phyloP scores from a whole-genome alignment of 2,113 vertebrate genomes.

The Myrmecophaga tridactyla region DNA sequence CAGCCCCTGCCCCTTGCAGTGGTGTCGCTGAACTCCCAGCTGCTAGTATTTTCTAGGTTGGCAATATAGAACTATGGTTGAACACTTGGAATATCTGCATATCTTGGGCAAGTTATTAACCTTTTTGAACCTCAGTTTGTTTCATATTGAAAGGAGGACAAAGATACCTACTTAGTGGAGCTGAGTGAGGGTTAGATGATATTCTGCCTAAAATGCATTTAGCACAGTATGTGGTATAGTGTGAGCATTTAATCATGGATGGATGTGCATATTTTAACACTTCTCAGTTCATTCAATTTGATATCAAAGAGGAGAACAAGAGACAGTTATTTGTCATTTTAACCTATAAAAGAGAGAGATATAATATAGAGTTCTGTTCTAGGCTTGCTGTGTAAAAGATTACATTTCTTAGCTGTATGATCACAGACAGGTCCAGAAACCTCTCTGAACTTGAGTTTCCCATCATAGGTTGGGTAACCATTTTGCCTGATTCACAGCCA shows the following conservation, averaged over 20 bases:
- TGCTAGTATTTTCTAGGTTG: background rate
- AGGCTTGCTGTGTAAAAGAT: background rate
- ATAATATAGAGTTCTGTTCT: background rate
- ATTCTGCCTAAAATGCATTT: background rate
- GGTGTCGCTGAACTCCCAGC: background rate
- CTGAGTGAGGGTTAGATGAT: background rate
- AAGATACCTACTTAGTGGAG: background rate
- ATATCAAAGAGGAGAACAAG: background rate
- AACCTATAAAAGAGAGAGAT: conserved; percentile 1
- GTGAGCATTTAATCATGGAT: background rate
- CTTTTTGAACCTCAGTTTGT: background rate
- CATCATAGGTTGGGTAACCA: background rate
- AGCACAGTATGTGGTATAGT: background rate
- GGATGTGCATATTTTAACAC: background rate
- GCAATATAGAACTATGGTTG: background rate
- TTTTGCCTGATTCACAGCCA: background rate
- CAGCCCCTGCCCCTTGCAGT: fast-evolving
- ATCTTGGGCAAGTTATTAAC: background rate
- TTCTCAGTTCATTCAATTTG: background rate
- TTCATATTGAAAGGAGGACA: background rate
- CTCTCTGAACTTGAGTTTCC: background rate
- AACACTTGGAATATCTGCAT: background rate
- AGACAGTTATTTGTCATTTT: background rate
- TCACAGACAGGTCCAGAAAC: background rate
- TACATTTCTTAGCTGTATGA: background rate